Evolutionary conservation across 2,797 vertebrate genomes (phyloP), one percentile per base, ranked within the genome.

Genomic region (Sylvilagus floridanus): DNA sequence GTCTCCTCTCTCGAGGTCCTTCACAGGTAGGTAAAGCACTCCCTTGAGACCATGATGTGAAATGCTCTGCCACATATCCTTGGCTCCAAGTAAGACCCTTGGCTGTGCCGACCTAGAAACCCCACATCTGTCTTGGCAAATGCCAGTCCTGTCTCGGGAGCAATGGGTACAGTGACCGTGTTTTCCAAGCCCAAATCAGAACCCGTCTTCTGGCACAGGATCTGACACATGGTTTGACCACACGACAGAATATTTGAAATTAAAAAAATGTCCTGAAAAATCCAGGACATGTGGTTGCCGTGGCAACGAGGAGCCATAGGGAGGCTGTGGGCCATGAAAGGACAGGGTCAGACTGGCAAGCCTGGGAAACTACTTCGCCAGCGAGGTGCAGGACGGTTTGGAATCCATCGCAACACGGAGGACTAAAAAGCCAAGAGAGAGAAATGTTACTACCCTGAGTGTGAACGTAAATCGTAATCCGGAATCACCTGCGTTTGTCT

Each of bases 221-320:
- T 97, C 93, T 96, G 96, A 97, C 96, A 97, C 96, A 96, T 90
- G 95, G 96, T 94, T 93, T 96, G 93, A 94, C 92, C 97, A 97
- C 96, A 97, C 94, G 95, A 97, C 86, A 92, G 95, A 97, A 95
- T 95, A 96, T 93, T 84, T 88, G 88, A 96, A 97, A 96, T 95
- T 69, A 92, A 96, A 88, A 95, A 94, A 81, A 93, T 87, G 94
- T 96, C 93, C 95, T 93, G 88, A 94, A 97, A 95, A 94, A 96
- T 96, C 95, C 96, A 96, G 96, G 96, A 90, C 97, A 96, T 96
- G 97, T 90, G 92, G 97, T 97, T 97, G 95, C 96, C 95, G 96
- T 97, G 95, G 93, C 92, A 93, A 97, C 86, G 88, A 94, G 35
- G 96, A 97, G 85, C 97, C 96, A 91, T 96, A 94, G 96, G 95